Evolutionary conservation across 2,888 invertebrate genomes (phyloP).

Genomic region (Drosophila ochracea): DNA sequence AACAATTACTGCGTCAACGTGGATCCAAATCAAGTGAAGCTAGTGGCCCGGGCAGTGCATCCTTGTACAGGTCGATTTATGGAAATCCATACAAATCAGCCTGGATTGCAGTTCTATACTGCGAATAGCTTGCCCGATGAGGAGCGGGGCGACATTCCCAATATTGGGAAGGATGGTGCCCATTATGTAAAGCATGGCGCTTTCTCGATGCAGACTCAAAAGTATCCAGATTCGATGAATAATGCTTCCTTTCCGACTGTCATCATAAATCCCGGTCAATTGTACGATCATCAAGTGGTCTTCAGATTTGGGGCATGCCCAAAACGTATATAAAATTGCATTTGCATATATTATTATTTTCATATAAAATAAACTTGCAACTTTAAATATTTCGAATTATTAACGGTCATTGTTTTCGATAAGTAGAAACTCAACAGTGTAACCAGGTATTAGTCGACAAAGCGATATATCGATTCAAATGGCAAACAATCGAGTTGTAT

Average conservation of each 20-base stretch:
- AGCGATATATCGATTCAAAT: slow-evolving; percentile 25
- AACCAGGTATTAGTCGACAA: not conserved
- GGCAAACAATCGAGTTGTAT: slow-evolving; percentile 23
- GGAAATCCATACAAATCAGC: slow-evolving; percentile 94
- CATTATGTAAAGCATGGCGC: slow-evolving; percentile 91
- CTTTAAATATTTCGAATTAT: not conserved
- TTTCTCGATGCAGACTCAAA: slow-evolving; percentile 95
- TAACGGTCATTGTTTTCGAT: not conserved
- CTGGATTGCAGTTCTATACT: slow-evolving; percentile 96
- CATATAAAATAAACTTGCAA: not conserved
- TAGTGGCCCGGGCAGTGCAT: slow-evolving; percentile 90
- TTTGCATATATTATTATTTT: not conserved
- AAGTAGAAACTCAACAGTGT: not conserved
- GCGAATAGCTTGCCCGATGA: slow-evolving; percentile 90
- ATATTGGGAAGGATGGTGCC: slow-evolving; percentile 90
- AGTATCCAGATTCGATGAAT: slow-evolving; percentile 95
- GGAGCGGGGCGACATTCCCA: slow-evolving; percentile 85
- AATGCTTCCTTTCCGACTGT: slow-evolving; percentile 91
- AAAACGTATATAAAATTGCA: slow-evolving; percentile 49
- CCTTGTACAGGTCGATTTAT: slow-evolving; percentile 90
- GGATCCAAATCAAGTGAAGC: slow-evolving; percentile 82
- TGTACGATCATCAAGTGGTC: slow-evolving; percentile 87
- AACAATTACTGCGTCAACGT: slow-evolving; percentile 63
- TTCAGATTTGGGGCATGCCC: slow-evolving; percentile 71
- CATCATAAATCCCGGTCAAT: slow-evolving; percentile 90